Percentiles rank a stretch among this genome's conserved stretches.
Conservation (phyloP, 2,113 vertebrate species). For the Rhinogobius similis region DNA sequence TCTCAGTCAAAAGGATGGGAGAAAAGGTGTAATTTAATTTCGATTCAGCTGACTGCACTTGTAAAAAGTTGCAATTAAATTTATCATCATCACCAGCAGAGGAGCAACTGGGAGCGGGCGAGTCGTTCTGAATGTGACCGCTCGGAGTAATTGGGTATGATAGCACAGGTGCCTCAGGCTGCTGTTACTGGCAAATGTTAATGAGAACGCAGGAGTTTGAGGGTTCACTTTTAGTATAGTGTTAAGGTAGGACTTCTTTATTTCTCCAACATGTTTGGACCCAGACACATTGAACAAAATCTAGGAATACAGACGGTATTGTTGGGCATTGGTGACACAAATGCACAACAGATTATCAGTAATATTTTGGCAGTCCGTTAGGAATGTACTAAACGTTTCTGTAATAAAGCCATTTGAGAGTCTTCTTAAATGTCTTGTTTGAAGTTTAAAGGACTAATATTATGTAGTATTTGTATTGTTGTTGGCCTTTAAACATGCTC, state of each 20-base stretch:
- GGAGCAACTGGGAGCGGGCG: conserved; percentile 10
- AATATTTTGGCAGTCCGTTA: too few species aligned
- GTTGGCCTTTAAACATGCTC: too few species aligned
- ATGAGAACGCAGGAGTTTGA: conserved; percentile 22
- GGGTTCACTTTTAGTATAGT: conserved; percentile 15
- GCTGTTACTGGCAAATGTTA: conserved; percentile 25
- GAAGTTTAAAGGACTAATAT: too few species aligned
- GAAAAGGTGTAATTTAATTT: conserved; percentile 14
- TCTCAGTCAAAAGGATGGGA: background rate
- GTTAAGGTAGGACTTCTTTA: background rate
- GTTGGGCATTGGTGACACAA: background rate
- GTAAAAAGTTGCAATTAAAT: conserved; percentile 21
- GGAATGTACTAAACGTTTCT: too few species aligned
- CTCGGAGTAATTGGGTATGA: conserved; percentile 33
- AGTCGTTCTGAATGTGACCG: conserved; percentile 13
- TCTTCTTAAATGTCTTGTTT: too few species aligned
- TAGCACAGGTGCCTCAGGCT: conserved; percentile 21
- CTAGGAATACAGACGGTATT: background rate
- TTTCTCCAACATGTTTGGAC: background rate
- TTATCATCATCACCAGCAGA: conserved; percentile 17
- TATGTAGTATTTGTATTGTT: too few species aligned
- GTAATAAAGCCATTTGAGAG: too few species aligned
- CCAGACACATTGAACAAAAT: background rate
- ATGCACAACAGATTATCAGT: too few species aligned
- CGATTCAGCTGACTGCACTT: conserved; percentile 9